Percentiles rank a stretch among this genome's conserved stretches.
Evolutionary conservation across 2,113 vertebrate species (phyloP).

Genomic region (Scomber japonicus): DNA sequence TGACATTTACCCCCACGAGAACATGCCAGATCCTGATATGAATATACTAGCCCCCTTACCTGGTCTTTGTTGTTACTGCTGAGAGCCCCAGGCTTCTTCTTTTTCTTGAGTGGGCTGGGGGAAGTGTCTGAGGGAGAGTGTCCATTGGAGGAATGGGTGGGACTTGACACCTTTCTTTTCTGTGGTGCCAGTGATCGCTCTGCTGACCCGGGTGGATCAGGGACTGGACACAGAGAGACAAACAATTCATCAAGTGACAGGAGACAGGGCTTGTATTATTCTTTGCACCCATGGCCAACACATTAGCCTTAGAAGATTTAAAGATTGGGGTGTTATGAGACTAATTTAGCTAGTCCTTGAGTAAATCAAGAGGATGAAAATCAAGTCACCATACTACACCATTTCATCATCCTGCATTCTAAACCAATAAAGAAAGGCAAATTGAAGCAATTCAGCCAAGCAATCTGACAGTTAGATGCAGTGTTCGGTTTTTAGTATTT

Average conservation of each 20-base stretch:
- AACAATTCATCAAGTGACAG: background rate
- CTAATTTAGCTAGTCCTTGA: background rate
- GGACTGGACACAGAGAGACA: slow-evolving; percentile 70
- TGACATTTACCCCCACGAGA: background rate
- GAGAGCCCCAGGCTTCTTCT: slow-evolving; percentile 97
- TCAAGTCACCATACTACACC: background rate
- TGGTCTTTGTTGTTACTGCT: slow-evolving; percentile 95
- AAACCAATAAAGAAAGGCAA: background rate
- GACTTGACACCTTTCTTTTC: slow-evolving; percentile 95
- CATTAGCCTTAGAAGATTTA: slow-evolving; percentile 15
- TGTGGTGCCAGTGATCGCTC: slow-evolving; percentile 89
- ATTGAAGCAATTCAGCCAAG: slow-evolving; percentile 11
- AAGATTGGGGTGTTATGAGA: background rate
- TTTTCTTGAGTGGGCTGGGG: slow-evolving; percentile 96
- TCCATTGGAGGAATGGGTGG: slow-evolving; percentile 97
- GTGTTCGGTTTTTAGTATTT: slow-evolving; percentile 4
- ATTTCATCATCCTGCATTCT: background rate
- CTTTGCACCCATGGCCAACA: slow-evolving; percentile 1
- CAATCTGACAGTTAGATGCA: background rate
- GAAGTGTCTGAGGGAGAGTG: slow-evolving; percentile 96
- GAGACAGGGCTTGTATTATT: background rate
- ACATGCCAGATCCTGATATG: background rate
- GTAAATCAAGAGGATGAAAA: background rate
- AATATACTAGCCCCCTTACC: slow-evolving; percentile 82
- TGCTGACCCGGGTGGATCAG: slow-evolving; percentile 90